Evolutionary conservation across 2,113 vertebrate species (phyloP).

Genomic region (Plotosus lineatus): DNA sequence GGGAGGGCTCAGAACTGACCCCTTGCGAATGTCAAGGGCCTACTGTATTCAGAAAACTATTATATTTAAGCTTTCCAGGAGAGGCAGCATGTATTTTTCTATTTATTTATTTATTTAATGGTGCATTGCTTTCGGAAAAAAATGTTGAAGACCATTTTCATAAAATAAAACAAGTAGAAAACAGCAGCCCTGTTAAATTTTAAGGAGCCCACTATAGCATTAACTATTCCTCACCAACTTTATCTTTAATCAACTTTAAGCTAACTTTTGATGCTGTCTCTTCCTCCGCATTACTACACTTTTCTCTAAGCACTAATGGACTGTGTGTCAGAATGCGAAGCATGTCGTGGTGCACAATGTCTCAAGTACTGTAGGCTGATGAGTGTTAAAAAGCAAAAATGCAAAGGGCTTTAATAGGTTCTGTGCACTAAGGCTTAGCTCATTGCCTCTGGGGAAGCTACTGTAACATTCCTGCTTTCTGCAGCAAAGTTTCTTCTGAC

Average conservation of each 20-base stretch:
- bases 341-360: neutral
- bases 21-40: too few relatives aligned
- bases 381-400: constrained; percentile 33
- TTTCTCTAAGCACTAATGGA: constrained; percentile 36
- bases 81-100: neutral
- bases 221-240: neutral
- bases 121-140: neutral
- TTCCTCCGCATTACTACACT: neutral
- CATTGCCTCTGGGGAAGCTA: constrained; percentile 62
- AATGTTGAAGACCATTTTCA: neutral
- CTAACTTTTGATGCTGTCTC: neutral
- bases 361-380: constrained; percentile 25
- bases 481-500: constrained; percentile 64
- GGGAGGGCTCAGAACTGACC: too few relatives aligned
- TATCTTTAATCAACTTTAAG: neutral
- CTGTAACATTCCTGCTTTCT: constrained; percentile 61
- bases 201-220: neutral
- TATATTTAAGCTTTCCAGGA: neutral
- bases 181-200: neutral
- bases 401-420: constrained; percentile 61
- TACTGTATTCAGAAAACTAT: neutral
- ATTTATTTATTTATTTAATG: too few relatives aligned
- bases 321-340: neutral
- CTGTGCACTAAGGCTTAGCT: constrained; percentile 54
- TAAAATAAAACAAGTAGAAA: neutral